phyloP scores from a whole-genome alignment of 2,888 invertebrate species.

The Drosophila rubida region DNA sequence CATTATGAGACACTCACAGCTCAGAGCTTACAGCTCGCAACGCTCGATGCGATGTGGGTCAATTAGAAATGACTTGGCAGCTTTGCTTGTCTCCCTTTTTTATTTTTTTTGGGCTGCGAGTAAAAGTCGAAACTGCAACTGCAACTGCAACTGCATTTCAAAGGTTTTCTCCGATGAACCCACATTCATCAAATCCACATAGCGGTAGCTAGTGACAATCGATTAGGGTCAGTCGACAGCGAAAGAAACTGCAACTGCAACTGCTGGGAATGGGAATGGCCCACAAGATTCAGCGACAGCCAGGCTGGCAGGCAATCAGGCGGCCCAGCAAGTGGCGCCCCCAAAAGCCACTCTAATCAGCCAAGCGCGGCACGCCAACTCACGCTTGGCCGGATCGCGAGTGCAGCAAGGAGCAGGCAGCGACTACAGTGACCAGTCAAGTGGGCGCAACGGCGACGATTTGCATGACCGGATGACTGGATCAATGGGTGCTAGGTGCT shows the following conservation, averaged over 20 bases:
- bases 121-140: constrained; percentile 60
- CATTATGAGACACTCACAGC: constrained; percentile 56
- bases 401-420: constrained; percentile 14
- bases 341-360: constrained; percentile 42
- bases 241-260: constrained; percentile 2
- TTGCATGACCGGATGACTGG: constrained; percentile 72
- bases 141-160: constrained; percentile 56
- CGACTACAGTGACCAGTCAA: constrained; percentile 31
- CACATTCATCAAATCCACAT: constrained; percentile 54
- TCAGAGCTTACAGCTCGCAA: constrained; percentile 32
- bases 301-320: background rate
- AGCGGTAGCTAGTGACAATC: constrained; percentile 72
- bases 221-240: constrained; percentile 64
- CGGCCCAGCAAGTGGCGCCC: constrained; percentile 45
- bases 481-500: constrained; percentile 47
- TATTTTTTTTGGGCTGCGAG: constrained; percentile 26
- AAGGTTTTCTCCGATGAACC: constrained; percentile 54
- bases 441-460: constrained; percentile 60
- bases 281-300: constrained; percentile 12
- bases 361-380: constrained; percentile 53
- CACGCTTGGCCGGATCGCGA: constrained; percentile 47
- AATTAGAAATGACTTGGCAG: constrained; percentile 76
- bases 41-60: constrained; percentile 53
- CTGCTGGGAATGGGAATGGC: constrained; percentile 19
- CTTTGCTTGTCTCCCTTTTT: constrained; percentile 41